Base-by-base conservation (phyloP, 37 sponge, comb jelly and placozoan genomes). In the Cliona cf. orientalis region DNA sequence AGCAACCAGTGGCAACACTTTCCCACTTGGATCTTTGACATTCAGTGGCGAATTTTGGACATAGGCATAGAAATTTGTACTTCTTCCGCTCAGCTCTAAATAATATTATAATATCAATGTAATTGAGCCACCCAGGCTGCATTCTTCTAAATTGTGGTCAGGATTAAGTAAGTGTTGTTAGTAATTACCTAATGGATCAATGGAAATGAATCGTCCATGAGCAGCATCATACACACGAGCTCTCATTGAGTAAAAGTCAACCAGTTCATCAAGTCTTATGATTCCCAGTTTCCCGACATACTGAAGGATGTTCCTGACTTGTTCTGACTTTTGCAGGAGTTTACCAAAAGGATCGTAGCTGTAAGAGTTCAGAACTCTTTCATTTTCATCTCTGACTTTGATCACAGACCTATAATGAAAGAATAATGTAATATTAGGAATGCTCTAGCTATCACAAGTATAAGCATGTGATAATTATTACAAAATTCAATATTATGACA, bases 341-440 rank as follows among this genome's bases (percentile, higher is more conserved):
- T 37, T 31, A 19, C 81, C 81, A 71, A 81, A 81, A 37, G 81
- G 81, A 34, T 81, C 81, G 62, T 81, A 81, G 21, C 21, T 37
- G 36, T 81, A 81, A 28, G 59, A 25, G 25, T 81, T 81, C 12
- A 42, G 59, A 1, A 81, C 23, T 6, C 41, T 45, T 39, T n/a
- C 69, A 21, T 28, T 61, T 19, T 37, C 32, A 33, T 71, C 43
- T 61, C 69, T 26, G 7, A 81, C 29, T 6, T 29, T 35, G 12
- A 71, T 39, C 26, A 81, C 72, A 57, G 81, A 81, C 17, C 81
- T 81, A 55, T 14, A 49, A 49, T 19, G 31, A 25, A n/a, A n/a
- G n/a, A 49, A 49, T 19, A 49, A n/a, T n/a, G n/a, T n/a, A n/a
- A n/a, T n/a, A n/a, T n/a, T n/a, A n/a, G n/a, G n/a, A n/a, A n/a